A percentile compares a stretch with the other conserved stretches of the same genome.
Evolutionary conservation across 2,888 invertebrate genomes (phyloP).

Genomic region (Melipona bicolor): DNA sequence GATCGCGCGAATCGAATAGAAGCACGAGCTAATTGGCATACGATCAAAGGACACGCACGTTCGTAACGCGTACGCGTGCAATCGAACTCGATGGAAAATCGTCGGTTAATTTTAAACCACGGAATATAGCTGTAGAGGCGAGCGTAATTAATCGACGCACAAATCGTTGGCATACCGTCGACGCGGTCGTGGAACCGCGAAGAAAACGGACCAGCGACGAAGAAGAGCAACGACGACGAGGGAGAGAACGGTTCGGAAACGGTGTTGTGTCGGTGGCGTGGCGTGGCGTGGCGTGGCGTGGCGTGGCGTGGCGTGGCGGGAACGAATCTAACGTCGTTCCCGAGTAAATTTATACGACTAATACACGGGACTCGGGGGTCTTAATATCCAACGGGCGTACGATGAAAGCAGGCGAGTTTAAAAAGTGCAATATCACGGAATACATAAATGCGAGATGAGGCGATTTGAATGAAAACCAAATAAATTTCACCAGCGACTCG

Average conservation of each 20-base stretch:
- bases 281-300: conserved; percentile 46
- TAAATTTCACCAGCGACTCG: conserved; percentile 79
- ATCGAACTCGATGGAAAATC: conserved; percentile 17
- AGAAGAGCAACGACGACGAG: conserved; percentile 8
- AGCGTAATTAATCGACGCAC: conserved; percentile 66
- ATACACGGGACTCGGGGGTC: conserved; percentile 77
- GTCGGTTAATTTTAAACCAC: conserved; percentile 58
- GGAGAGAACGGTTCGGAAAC: conserved; percentile 14
- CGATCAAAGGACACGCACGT: conserved; percentile 14
- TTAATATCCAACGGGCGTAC: conserved; percentile 77
- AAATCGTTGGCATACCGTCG: conserved; percentile 53
- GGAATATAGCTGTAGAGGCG: conserved; percentile 43
- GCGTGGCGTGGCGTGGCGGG: conserved; percentile 54
- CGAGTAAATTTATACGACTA: conserved; percentile 81
- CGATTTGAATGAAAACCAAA: conserved; percentile 82
- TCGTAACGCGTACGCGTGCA: background rate
- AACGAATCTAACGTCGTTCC: conserved; percentile 72
- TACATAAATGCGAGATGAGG: conserved; percentile 83
- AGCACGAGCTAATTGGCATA: conserved; percentile 12
- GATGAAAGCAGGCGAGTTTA: conserved; percentile 78
- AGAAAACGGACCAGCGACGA: conserved; percentile 40
- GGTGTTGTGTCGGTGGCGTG: conserved; percentile 50
- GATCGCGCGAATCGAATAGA: background rate
- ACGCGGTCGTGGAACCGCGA: conserved; percentile 32
- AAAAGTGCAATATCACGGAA: conserved; percentile 83